These are phyloP conservation scores for Premnoplex brunnescens DNA, from an alignment of 2,797 vertebrate genomes.

Conservation along the genomic window DNA sequence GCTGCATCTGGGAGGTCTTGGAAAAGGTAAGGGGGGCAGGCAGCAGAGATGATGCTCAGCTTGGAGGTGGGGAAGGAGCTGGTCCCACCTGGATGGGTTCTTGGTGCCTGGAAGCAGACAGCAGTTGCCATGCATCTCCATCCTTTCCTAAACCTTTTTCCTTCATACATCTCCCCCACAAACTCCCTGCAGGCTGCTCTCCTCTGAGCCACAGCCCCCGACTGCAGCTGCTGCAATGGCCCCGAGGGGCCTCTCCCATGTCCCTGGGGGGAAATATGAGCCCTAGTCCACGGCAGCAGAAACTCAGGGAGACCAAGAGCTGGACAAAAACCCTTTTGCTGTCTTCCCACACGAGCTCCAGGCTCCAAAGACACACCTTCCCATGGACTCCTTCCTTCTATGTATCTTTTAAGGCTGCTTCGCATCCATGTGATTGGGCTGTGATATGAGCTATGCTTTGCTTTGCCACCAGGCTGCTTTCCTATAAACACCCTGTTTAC, in stretches of 20 bases:
- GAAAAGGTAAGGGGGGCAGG: neutral
- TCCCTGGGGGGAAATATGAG: neutral
- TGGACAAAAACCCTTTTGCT: neutral
- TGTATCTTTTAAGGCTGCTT: neutral
- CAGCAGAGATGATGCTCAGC: neutral
- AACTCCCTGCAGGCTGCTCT: neutral
- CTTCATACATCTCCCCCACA: accelerated
- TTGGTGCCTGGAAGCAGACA: neutral
- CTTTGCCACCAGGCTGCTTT: neutral
- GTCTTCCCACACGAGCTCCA: neutral
- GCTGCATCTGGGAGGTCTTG: neutral
- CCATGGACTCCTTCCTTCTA: neutral
- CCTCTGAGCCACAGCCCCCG: accelerated
- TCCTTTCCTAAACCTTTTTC: neutral
- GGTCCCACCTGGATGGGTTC: neutral
- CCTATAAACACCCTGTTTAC: neutral
- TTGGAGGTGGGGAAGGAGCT: neutral
- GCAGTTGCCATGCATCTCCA: neutral
- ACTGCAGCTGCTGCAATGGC: neutral
- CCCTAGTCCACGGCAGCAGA: neutral
- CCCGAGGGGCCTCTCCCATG: accelerated
- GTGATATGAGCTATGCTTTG: neutral
- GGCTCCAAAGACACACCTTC: neutral
- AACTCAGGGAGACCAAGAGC: neutral
- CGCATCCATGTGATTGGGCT: neutral